Evolutionary conservation across 2,888 invertebrate genomes (phyloP), one percentile per base, ranked within the genome.

Genomic region (Glaucopsyche alexis): DNA sequence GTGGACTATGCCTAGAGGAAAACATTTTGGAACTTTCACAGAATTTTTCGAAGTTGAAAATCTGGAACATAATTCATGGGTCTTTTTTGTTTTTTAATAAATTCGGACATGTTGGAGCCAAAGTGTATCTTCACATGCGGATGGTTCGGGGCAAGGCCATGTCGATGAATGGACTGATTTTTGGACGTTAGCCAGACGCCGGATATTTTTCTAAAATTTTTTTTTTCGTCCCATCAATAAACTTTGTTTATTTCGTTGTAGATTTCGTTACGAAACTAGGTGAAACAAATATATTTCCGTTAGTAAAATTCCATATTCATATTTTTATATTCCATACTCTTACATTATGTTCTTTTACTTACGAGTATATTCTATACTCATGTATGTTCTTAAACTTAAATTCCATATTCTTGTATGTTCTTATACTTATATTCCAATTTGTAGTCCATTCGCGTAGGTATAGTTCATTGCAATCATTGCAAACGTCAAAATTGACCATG

Each of bases 111-210:
- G 67, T 47, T 19, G 47, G 19, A 69, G 69, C 69, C 69, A 69
- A 29, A 69, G 69, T 13, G 72, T 72, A 72, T 72, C 72, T 72
- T 72, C 38, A 72, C 72, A 72, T 72, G 66, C 52, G 72, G 72
- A 67, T 72, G 52, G 72, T 55, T 72, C 67, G 52, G 55, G 47
- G 71, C 67, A 66, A 45, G 42, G 66, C 47, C 74, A 47, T 67
- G 67, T 55, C 71, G 71, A 55, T 74, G 74, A 71, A 74, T 74
- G 52, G 71, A 74, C 71, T 71, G 65, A 71, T 73, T 73, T 74
- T 73, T 73, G 75, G 75, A 72, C 45, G 71, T 64, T 19, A 47
- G 75, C 75, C 75, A 75, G 73, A 73, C 70, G 72, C 72, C 64
- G 71, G 73, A 67, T 69, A 73, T 73, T 73, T 52, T 60, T 65